Evolutionary conservation across 2,888 invertebrate species (phyloP).

Genomic region (Caradrina kadenii): DNA sequence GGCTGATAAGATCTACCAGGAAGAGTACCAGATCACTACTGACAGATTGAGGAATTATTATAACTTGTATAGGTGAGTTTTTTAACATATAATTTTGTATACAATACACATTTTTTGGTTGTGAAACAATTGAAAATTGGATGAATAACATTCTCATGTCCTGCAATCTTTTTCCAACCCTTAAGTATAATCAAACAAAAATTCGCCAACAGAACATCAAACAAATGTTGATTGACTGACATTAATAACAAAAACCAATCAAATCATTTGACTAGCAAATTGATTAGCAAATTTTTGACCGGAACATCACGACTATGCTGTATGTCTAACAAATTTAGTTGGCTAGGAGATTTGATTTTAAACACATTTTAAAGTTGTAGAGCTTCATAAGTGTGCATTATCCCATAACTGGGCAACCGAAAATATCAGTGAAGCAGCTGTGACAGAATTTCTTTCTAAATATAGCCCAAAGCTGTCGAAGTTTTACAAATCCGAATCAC

Average conservation of each 20-base stretch:
- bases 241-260: no score
- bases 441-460: not conserved
- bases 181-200: no score
- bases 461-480: slow-evolving; percentile 30
- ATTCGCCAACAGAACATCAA: no score
- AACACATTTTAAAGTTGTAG: no score
- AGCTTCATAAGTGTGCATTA: not conserved
- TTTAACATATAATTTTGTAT: not conserved
- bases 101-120: no score
- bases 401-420: not conserved
- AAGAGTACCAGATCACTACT: slow-evolving; percentile 93
- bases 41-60: slow-evolving; percentile 95
- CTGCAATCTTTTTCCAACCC: no score
- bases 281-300: no score
- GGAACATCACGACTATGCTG: not conserved
- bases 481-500: slow-evolving; percentile 24
- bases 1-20: slow-evolving; percentile 92
- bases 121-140: no score
- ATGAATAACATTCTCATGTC: no score
- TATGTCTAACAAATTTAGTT: not conserved
- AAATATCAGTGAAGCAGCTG: not conserved
- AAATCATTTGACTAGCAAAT: no score
- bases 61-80: slow-evolving; percentile 90
- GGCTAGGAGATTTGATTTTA: not conserved
- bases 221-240: no score